phyloP scores from a whole-genome alignment of 2,888 invertebrate species.

The Cryptocephalus primarius region DNA sequence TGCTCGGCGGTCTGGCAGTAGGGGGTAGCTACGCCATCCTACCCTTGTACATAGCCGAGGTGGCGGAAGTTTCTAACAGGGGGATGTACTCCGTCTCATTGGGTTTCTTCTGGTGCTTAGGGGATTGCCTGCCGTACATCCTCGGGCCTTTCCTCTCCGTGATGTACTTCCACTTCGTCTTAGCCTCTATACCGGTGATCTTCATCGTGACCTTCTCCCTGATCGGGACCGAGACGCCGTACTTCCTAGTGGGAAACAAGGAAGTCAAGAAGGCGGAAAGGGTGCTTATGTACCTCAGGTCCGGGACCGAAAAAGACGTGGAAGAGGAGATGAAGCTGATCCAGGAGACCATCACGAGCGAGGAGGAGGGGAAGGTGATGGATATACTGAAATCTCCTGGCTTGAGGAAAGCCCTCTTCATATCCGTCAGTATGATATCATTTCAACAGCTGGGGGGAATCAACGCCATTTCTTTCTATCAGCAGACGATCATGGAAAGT shows the following conservation, averaged over 20 bases:
- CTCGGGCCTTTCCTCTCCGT: constrained; percentile 63
- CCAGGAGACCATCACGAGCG: constrained; percentile 32
- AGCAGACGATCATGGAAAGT: constrained; percentile 54
- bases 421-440: constrained; percentile 57
- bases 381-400: constrained; percentile 53
- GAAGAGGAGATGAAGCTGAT: constrained; percentile 44
- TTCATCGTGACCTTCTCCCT: constrained; percentile 46
- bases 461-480: constrained; percentile 19
- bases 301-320: constrained; percentile 26
- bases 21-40: constrained; percentile 61
- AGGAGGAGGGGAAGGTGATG: constrained; percentile 35
- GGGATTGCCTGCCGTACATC: constrained; percentile 55
- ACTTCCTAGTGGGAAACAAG: constrained; percentile 50
- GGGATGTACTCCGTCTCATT: constrained; percentile 58
- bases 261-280: constrained; percentile 44
- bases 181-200: constrained; percentile 35
- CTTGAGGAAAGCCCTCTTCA: constrained; percentile 63
- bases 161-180: constrained; percentile 44
- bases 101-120: constrained; percentile 58
- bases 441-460: constrained; percentile 70
- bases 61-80: constrained; percentile 62
- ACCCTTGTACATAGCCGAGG: constrained; percentile 80
- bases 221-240: constrained; percentile 73
- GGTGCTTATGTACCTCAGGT: constrained; percentile 53
- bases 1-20: constrained; percentile 49